Evolutionary conservation across 2,113 vertebrate genomes (phyloP).

Genomic region (Lucifuga dentata): DNA sequence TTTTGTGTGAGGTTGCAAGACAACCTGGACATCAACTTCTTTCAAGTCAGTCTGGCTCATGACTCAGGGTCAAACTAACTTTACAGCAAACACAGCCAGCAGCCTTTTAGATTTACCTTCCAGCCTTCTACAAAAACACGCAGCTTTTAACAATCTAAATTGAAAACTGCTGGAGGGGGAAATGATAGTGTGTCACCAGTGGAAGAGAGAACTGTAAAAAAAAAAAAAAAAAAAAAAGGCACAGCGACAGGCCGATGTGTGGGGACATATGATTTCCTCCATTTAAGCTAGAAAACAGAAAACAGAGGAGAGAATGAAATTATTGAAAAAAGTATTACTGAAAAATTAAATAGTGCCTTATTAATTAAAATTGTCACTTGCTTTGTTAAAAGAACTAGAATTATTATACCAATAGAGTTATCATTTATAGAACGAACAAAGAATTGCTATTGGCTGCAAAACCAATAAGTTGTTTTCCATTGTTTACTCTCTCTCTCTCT

Average conservation of each 20-base stretch:
- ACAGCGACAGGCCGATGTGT: conserved; percentile 32
- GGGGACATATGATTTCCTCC: conserved; percentile 56
- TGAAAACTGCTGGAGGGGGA: conserved; percentile 76
- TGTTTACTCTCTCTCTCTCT: too few species aligned
- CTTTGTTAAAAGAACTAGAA: too few species aligned
- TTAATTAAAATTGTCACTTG: background rate
- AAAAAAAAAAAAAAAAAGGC: too few species aligned
- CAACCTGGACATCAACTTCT: conserved; percentile 46
- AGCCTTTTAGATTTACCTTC: conserved; percentile 59
- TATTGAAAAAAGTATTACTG: too few species aligned
- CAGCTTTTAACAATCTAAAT: conserved; percentile 70
- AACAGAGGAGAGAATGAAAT: background rate
- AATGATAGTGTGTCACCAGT: conserved; percentile 66
- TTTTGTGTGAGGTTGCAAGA: conserved; percentile 25
- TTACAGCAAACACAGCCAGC: conserved; percentile 48
- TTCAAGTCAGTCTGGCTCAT: conserved; percentile 40
- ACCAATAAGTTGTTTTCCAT: too few species aligned
- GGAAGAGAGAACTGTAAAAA: conserved; percentile 30
- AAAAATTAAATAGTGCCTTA: too few species aligned
- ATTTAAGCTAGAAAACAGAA: conserved; percentile 13
- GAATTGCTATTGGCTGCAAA: too few species aligned
- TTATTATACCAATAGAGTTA: too few species aligned
- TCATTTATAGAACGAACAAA: too few species aligned
- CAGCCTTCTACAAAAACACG: conserved; percentile 49
- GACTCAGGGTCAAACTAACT: conserved; percentile 54